Percentiles rank a stretch among this genome's conserved stretches.
Evolutionary conservation across 2,888 invertebrate species (phyloP).

Genomic region (Eupithecia tripunctaria): DNA sequence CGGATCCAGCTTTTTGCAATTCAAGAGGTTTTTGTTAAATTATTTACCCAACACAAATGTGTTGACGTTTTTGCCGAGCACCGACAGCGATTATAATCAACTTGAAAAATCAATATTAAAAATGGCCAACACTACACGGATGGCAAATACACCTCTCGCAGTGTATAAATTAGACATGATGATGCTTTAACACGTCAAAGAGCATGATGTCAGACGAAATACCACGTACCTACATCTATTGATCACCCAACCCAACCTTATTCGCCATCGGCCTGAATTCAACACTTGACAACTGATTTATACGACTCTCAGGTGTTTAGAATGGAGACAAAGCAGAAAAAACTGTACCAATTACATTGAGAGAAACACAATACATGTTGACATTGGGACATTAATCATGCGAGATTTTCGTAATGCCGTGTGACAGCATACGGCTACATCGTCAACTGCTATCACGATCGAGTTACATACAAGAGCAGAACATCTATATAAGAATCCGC

Average conservation of each 20-base stretch:
- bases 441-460: slow-evolving; percentile 59
- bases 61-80: slow-evolving; percentile 66
- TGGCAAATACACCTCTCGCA: slow-evolving; percentile 51
- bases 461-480: slow-evolving; percentile 52
- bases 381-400: slow-evolving; percentile 71
- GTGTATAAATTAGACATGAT: slow-evolving; percentile 59
- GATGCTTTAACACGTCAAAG: slow-evolving; percentile 61
- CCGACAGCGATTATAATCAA: slow-evolving; percentile 60
- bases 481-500: slow-evolving; percentile 53
- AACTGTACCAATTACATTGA: slow-evolving; percentile 70
- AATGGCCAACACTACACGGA: slow-evolving; percentile 53
- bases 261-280: slow-evolving; percentile 67
- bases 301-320: slow-evolving; percentile 76
- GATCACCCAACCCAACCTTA: slow-evolving; percentile 64
- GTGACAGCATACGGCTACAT: slow-evolving; percentile 60
- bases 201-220: slow-evolving; percentile 67
- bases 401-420: slow-evolving; percentile 61
- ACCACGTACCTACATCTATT: slow-evolving; percentile 69
- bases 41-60: slow-evolving; percentile 66
- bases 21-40: slow-evolving; percentile 64
- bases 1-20: slow-evolving; percentile 68
- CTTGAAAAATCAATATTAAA: slow-evolving; percentile 59
- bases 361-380: slow-evolving; percentile 67
- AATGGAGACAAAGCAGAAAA: slow-evolving; percentile 67
- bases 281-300: slow-evolving; percentile 80